Evolutionary conservation across 2,888 invertebrate species (phyloP), one percentile per base, ranked within the genome.

Genomic region (Orthosia gothica): DNA sequence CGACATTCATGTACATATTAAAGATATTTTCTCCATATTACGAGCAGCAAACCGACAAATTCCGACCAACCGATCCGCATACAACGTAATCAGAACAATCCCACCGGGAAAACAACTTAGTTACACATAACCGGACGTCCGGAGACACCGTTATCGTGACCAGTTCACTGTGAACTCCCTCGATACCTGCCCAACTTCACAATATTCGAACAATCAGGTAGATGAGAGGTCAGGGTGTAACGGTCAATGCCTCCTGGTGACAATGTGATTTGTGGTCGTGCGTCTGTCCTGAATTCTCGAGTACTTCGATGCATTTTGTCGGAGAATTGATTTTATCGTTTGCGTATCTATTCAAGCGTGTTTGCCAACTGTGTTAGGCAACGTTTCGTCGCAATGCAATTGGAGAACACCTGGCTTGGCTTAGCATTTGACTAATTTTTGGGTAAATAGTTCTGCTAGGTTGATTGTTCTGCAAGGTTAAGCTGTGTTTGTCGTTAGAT

Each of bases 21-120:
- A 75, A 32, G 20, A 58, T 62, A 68, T 63, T 50, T 20, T 45
- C n/a, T 63, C 40, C 58, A 47, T 40, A 55, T 47, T 18, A 62
- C 68, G 61, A 58, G 47, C 64, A 50, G 49, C 45, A 49, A 77
- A 63, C 55, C 74, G 69, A 64, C 83, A 83, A 83, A 69, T 50
- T 64, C 83, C 12, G 61, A 57, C 81, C 63, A 76, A 74, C 73
- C 72, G 81, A 82, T 79, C 73, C 76, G 54, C 64, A 70, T 57
- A 62, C 59, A 79, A 88, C 87, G 79, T 81, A 87, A 90, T 90
- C 88, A 83, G 83, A 82, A 70, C 81, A 62, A 74, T 81, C 81
- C 87, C 87, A 70, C 79, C 83, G 87, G 88, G 87, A 82, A 89
- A 89, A 89, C 89, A 89, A 91, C 88, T 89, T 84, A 82, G 89